Percentiles rank a stretch among this genome's conserved stretches.
These are phyloP conservation scores for Agrochola lota DNA, from an alignment of 2,888 invertebrate species.

Conservation along the genomic window DNA sequence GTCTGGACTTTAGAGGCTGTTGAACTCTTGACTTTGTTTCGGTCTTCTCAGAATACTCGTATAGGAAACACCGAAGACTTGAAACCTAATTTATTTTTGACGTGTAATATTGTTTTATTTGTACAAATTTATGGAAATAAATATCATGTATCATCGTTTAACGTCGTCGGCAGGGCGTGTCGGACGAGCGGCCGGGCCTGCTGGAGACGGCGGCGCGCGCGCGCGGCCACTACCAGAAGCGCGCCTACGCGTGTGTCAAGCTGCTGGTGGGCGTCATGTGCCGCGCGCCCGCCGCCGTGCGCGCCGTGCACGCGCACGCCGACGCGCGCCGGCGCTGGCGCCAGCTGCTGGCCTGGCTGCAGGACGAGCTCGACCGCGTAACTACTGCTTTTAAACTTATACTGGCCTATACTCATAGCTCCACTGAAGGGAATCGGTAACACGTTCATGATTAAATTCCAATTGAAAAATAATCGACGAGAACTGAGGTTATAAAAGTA, in stretches of 20 bases:
- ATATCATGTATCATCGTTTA: not conserved
- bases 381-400: constrained; percentile 57
- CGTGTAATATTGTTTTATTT: not conserved
- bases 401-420: not conserved
- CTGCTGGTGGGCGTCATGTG: constrained; percentile 97
- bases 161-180: constrained; percentile 80
- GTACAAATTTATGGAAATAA: not conserved
- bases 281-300: constrained; percentile 95
- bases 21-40: not conserved
- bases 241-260: constrained; percentile 99
- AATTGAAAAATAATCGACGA: not conserved
- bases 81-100: not conserved
- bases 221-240: constrained; percentile 98
- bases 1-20: not conserved
- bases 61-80: not conserved
- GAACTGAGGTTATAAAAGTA: not conserved
- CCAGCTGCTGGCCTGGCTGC: constrained; percentile 97
- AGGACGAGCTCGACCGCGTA: constrained; percentile 97
- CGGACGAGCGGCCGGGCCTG: constrained; percentile 95
- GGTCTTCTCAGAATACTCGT: not conserved
- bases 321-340: constrained; percentile 97
- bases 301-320: constrained; percentile 94
- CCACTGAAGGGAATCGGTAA: not conserved
- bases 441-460: not conserved
- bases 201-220: constrained; percentile 97